These are phyloP conservation scores for Champsocephalus gunnari DNA, from an alignment of 2,797 vertebrate genomes.

Conservation along the genomic window DNA sequence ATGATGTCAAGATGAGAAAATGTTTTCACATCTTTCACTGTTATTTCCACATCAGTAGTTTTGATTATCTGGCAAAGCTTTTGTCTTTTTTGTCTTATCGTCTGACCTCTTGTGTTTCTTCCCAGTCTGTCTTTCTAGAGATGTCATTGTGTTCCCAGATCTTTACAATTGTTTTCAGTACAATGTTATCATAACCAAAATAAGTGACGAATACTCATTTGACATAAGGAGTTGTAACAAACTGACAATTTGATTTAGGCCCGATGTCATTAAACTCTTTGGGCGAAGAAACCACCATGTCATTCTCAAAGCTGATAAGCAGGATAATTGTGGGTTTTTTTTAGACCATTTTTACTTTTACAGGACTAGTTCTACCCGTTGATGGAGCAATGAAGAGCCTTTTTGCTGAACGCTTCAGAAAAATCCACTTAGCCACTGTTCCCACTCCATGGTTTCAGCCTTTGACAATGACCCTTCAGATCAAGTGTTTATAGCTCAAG, in stretches of 20 bases:
- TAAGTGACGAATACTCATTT: background rate
- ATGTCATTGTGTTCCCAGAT: background rate
- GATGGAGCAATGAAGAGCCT: slow-evolving; percentile 3
- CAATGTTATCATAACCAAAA: slow-evolving; percentile 8
- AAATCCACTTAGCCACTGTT: slow-evolving; percentile 31
- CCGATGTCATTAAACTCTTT: background rate
- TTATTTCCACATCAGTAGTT: background rate
- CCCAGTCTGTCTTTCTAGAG: background rate
- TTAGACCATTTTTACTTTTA: background rate
- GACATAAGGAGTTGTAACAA: background rate
- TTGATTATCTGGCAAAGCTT: background rate
- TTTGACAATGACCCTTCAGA: slow-evolving; percentile 42
- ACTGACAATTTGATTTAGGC: background rate
- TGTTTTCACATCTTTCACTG: no score
- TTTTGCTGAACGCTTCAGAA: slow-evolving; percentile 26
- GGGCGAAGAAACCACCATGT: background rate
- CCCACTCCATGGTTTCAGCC: slow-evolving; percentile 25
- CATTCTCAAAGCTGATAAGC: background rate
- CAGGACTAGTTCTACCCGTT: background rate
- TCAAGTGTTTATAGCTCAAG: slow-evolving; percentile 37
- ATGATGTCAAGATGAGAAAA: background rate
- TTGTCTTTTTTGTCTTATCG: background rate
- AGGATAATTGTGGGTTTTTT: background rate
- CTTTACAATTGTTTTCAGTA: background rate
- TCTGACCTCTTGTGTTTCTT: background rate